A percentile compares a stretch with the other conserved stretches of the same genome.
These are phyloP conservation scores for Zalophus californianus DNA, from an alignment of 2,797 vertebrate species.

Conservation along the genomic window DNA sequence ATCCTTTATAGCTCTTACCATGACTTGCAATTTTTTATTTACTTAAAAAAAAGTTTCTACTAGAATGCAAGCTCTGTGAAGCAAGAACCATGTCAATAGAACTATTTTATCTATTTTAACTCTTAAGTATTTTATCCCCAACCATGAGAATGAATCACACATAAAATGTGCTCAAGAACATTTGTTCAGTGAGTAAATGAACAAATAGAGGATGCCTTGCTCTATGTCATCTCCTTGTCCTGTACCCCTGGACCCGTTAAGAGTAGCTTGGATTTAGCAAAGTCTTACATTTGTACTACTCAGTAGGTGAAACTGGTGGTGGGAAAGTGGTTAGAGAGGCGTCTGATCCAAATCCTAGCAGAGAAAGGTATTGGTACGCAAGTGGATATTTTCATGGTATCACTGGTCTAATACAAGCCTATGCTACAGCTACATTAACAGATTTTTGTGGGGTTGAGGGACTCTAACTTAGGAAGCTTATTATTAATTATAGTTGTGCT, in stretches of 20 bases:
- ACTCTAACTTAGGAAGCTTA: neutral
- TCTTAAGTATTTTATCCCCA: neutral
- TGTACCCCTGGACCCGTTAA: neutral
- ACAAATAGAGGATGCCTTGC: neutral
- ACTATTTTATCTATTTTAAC: neutral
- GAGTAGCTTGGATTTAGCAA: neutral
- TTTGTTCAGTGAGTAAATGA: slow-evolving; percentile 5
- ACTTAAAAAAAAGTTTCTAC: neutral
- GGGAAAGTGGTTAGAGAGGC: neutral
- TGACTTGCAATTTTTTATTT: slow-evolving; percentile 5
- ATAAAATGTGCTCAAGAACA: neutral
- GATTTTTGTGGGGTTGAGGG: neutral
- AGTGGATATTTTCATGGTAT: neutral
- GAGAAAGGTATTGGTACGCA: neutral
- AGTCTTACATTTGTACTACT: neutral
- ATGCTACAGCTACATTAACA: neutral
- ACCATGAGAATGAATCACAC: neutral
- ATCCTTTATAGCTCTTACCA: neutral
- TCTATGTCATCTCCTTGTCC: neutral
- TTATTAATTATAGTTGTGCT: neutral
- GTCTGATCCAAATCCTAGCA: neutral
- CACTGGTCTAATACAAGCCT: neutral
- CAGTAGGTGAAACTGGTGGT: neutral
- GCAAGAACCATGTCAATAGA: neutral
- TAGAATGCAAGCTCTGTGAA: neutral